Percentiles rank a stretch among this genome's conserved stretches.
These are phyloP conservation scores for Gallinago paraguaiae DNA, from an alignment of 2,113 vertebrate species.

Conservation along the genomic window DNA sequence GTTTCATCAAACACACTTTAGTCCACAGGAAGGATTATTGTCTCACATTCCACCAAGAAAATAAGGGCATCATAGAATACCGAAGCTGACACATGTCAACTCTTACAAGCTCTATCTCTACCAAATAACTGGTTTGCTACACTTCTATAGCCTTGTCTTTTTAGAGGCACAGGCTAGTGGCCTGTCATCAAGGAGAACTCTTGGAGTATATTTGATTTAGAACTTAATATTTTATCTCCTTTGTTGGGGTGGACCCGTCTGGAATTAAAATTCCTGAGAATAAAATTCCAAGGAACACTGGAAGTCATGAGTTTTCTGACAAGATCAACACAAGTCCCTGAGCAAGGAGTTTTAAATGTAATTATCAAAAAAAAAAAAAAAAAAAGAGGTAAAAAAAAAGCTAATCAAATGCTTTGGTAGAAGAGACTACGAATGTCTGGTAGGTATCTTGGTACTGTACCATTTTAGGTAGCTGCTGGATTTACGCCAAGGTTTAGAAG, in stretches of 20 bases:
- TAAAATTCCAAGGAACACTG: neutral
- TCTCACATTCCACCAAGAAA: neutral
- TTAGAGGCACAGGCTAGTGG: neutral
- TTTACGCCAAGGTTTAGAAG: slow-evolving; percentile 30
- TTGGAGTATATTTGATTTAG: neutral
- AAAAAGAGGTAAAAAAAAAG: too few species aligned
- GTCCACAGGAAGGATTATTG: neutral
- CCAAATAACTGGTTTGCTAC: neutral
- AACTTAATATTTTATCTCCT: neutral
- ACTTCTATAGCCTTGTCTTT: neutral
- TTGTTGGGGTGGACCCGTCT: neutral
- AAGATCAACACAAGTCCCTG: neutral
- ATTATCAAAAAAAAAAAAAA: neutral
- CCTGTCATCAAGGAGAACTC: neutral
- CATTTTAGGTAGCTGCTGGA: slow-evolving; percentile 39
- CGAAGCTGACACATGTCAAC: neutral
- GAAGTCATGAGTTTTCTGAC: slow-evolving; percentile 9
- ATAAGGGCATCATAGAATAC: neutral
- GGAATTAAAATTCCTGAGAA: neutral
- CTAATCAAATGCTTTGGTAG: neutral
- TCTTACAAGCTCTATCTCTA: neutral
- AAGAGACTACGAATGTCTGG: neutral
- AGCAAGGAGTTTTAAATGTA: neutral
- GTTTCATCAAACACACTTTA: neutral
- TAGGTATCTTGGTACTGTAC: slow-evolving; percentile 17